A percentile compares a stretch with the other conserved stretches of the same genome.
Conservation (phyloP, 2,113 vertebrate species). For the Corythaixoides concolor region DNA sequence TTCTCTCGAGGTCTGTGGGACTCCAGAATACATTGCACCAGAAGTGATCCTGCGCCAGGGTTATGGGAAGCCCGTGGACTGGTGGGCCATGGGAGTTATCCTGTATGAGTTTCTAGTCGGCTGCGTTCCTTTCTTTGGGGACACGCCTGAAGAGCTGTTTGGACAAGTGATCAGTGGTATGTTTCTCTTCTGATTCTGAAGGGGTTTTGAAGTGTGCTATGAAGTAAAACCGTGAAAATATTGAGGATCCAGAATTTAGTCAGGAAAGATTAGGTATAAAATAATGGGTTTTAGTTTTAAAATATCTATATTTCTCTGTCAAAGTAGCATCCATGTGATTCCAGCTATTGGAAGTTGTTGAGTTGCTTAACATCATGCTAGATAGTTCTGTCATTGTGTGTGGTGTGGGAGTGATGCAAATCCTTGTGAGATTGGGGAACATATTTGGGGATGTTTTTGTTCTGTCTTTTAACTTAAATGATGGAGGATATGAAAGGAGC, state of each 20-base stretch:
- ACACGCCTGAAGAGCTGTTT: conserved; percentile 95
- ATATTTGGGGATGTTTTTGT: not conserved
- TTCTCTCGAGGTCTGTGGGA: conserved; percentile 89
- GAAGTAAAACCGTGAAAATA: not conserved
- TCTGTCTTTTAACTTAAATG: not conserved
- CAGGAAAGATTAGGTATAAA: not conserved
- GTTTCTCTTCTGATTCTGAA: conserved; percentile 34
- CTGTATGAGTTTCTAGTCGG: conserved; percentile 96
- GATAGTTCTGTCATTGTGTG: not conserved
- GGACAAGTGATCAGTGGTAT: conserved; percentile 97
- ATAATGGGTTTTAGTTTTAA: not conserved
- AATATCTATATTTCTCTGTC: not conserved
- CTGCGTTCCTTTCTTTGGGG: conserved; percentile 95
- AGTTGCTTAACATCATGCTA: not conserved
- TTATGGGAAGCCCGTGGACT: conserved; percentile 97
- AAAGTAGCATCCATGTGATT: not conserved
- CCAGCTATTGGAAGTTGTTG: not conserved
- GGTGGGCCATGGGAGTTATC: conserved; percentile 98
- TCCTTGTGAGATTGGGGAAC: not conserved
- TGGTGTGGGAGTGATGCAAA: not conserved
- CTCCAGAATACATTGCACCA: conserved; percentile 95
- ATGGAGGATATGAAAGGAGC: not conserved
- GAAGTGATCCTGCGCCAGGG: conserved; percentile 96
- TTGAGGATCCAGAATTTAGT: not conserved
- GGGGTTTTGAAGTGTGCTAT: not conserved